These are phyloP conservation scores for Calephelis virginiensis DNA, from an alignment of 1,140 invertebrate species.

Conservation along the genomic window DNA sequence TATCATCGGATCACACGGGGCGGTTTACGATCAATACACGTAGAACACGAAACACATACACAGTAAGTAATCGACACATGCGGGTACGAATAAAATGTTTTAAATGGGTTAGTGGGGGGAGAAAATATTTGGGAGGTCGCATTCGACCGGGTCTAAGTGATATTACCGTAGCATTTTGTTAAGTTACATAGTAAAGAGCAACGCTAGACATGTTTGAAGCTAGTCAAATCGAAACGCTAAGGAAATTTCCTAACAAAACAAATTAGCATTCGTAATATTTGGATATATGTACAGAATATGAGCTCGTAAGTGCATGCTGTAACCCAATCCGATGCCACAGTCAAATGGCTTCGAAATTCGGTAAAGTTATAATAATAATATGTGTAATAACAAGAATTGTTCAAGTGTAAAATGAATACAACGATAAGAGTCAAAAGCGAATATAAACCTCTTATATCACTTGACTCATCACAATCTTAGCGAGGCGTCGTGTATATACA, in stretches of 20 bases:
- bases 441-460: conserved; percentile 26
- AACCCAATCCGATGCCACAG: conserved; percentile 35
- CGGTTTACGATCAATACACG: conserved; percentile 40
- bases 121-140: conserved; percentile 62
- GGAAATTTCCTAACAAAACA: background rate
- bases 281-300: conserved; percentile 38
- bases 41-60: conserved; percentile 57
- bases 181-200: conserved; percentile 31
- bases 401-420: conserved; percentile 55
- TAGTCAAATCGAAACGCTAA: conserved; percentile 26
- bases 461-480: background rate
- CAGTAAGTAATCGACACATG: conserved; percentile 53
- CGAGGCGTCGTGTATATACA: too few relatives aligned
- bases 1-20: conserved; percentile 28
- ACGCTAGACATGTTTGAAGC: conserved; percentile 35
- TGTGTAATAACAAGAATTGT: conserved; percentile 40
- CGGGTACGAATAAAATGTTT: conserved; percentile 43
- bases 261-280: conserved; percentile 23
- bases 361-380: conserved; percentile 24
- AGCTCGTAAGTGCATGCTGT: conserved; percentile 39
- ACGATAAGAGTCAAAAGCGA: conserved; percentile 30
- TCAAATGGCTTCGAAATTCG: conserved; percentile 34
- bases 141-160: conserved; percentile 42
- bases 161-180: conserved; percentile 33
- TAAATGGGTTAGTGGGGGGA: conserved; percentile 42